phyloP scores from a whole-genome alignment of 2,113 vertebrate genomes.

The Hemibagrus wyckioides region DNA sequence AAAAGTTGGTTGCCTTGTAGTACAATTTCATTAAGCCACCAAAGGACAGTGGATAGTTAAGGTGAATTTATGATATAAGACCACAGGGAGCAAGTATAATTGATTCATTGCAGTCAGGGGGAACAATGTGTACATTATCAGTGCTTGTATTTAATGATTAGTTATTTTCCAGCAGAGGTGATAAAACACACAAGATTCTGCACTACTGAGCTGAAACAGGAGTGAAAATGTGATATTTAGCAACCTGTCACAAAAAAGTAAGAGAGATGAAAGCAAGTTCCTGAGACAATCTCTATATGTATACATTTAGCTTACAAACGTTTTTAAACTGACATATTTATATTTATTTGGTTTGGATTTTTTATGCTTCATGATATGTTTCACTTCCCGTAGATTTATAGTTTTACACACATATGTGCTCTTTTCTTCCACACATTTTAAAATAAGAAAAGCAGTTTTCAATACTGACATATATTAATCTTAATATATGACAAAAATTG shows the following conservation, averaged over 20 bases:
- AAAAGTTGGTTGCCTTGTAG: not conserved
- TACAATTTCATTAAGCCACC: not conserved
- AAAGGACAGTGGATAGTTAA: constrained; percentile 42
- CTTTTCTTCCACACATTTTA: not conserved
- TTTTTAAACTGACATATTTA: not conserved
- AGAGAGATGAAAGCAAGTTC: not conserved
- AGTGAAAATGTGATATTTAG: constrained; percentile 17
- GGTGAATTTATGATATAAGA: constrained; percentile 1
- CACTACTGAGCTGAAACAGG: not conserved
- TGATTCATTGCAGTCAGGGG: constrained; percentile 56
- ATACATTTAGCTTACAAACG: not conserved
- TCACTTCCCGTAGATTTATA: not conserved
- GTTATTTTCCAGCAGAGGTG: not conserved
- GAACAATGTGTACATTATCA: constrained; percentile 35
- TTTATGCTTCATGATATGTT: not conserved
- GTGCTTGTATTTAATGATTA: constrained; percentile 8
- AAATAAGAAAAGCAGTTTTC: not conserved
- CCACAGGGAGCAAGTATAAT: constrained; percentile 48
- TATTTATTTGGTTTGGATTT: not conserved
- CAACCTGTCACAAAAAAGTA: not conserved
- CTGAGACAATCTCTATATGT: not conserved
- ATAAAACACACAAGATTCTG: constrained; percentile 22
- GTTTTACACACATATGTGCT: not conserved
- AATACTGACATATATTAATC: not conserved
- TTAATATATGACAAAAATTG: too few species aligned